Evolutionary conservation across 2,113 vertebrate species (phyloP), one percentile per base, ranked within the genome.

Genomic region (Madoqua kirkii): DNA sequence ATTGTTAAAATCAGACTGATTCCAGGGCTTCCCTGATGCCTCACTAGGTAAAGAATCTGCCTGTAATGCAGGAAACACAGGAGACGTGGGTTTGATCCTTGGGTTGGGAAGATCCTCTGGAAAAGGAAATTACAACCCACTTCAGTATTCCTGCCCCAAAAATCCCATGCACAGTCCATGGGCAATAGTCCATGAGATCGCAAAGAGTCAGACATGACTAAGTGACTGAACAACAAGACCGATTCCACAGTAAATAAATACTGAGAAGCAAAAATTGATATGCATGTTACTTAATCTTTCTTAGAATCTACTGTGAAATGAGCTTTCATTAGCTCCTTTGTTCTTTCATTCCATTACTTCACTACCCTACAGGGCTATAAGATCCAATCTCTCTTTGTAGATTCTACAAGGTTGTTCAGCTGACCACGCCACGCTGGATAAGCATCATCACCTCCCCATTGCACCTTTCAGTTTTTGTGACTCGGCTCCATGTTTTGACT

Each of bases 51-150:
- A 71, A 71, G 67, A 11, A 71, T 23, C 19, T 71, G n/a, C 19
- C 19, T 71, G 2, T 23, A 71, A 71, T 23, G 4, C 67, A 71
- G 67, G 67, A 23, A 71, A 71, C 5, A 71, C 9, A 67, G 17
- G 64, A 67, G 64, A 67, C 8, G 0, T 10, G 5, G n/a, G 67
- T 40, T 71, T 5, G n/a, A 71, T 23, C 67, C 10, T n/a, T 71
- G n/a, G n/a, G n/a, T 12, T 0, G 0, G 19, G n/a, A 40, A 71
- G n/a, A 71, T 71, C 2, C n/a, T 36, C n/a, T 23, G n/a, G n/a
- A 71, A 40, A 71, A 71, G 67, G 10, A 71, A 36, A 40, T 23
- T 71, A 36, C 67, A 71, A 40, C n/a, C 67, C 10, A 71, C 19
- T 40, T 40, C 67, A 71, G 67, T 23, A 71, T 36, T 36, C 67